Percentiles rank a stretch among this genome's conserved stretches.
These are phyloP conservation scores for Apamea monoglypha DNA, from an alignment of 2,888 invertebrate genomes.

Conservation along the genomic window DNA sequence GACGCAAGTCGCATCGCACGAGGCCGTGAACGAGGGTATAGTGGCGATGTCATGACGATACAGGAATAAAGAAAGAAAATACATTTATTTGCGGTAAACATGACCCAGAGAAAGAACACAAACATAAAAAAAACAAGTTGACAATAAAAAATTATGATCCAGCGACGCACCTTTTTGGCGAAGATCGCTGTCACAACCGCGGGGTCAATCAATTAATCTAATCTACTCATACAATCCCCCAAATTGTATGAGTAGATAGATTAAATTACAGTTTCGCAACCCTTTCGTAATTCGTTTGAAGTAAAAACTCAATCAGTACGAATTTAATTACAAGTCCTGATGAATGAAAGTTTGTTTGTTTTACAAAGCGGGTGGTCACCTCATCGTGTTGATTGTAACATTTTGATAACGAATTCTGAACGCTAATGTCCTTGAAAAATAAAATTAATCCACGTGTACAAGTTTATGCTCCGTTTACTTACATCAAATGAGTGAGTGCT, in stretches of 20 bases:
- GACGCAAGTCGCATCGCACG: background rate
- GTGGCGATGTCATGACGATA: no score
- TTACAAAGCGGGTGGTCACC: constrained; percentile 48
- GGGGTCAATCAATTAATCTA: background rate
- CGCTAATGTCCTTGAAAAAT: constrained; percentile 22
- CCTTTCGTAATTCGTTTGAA: constrained; percentile 34
- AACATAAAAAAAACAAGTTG: no score
- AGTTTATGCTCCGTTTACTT: constrained; percentile 3
- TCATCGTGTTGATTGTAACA: constrained; percentile 27
- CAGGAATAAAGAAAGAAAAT: no score
- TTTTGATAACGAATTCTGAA: constrained; percentile 43
- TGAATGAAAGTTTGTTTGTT: constrained; percentile 54
- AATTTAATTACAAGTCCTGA: constrained; percentile 49
- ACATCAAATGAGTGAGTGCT: background rate
- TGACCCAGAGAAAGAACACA: no score
- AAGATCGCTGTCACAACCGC: background rate
- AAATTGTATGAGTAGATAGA: no score
- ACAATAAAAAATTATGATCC: no score
- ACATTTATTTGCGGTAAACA: no score
- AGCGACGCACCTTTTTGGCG: no score
- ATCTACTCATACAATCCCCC: no score
- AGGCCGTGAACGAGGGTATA: background rate
- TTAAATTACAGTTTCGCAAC: constrained; percentile 1
- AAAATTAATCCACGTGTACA: constrained; percentile 10
- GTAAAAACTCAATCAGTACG: constrained; percentile 49